Evolutionary conservation across 35 echinoderm and acorn worm species (phyloP), one percentile per base, ranked within the genome.

Genomic region (Lytechinus pictus): DNA sequence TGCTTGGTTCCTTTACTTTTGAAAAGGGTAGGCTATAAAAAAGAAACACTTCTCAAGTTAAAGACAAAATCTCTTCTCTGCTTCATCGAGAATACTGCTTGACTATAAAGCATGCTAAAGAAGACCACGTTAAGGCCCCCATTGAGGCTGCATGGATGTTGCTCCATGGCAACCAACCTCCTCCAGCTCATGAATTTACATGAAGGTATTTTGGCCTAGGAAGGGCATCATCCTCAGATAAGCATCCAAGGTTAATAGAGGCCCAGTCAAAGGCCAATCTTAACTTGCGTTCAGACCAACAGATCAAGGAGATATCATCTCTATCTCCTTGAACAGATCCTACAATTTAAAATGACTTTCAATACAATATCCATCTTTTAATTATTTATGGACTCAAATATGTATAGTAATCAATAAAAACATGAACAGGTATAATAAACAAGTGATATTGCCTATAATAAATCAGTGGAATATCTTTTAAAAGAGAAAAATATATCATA

Each of bases 211-310:
- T 79, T 79, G 66, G 19, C 21, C 8, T 16, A 19, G 66, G 19
- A 79, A 79, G 66, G 66, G 66, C 66, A 79, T 79, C 66, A n/a
- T 16, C 66, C 66, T 79, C 66, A 24, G 66, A 79, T 79, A 79
- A 79, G 66, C 66, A 79, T 79, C 66, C 4, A 6, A 79, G 66
- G 0, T 79, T 8, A 79, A 79, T 79, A 16, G 66, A n/a, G 66
- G 66, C 66, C 66, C 66, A 79, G 66, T 79, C 66, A 79, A 79
- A 79, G 66, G 66, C 66, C 66, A 79, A 79, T n/a, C 66, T 79
- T 58, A 58, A 6, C 56, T 13, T 13, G 9, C 56, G 13, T 58
- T 58, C 56, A 58, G 56, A 58, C 56, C 13, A 58, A 6, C 56
- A 9, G 55, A 57, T n/a, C n/a, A n/a, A n/a, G n/a, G n/a, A n/a